Percentiles rank a stretch among this genome's conserved stretches.
These are phyloP conservation scores for Coptodon bakossiorum DNA, from an alignment of 2,113 vertebrate species.

Conservation along the genomic window DNA sequence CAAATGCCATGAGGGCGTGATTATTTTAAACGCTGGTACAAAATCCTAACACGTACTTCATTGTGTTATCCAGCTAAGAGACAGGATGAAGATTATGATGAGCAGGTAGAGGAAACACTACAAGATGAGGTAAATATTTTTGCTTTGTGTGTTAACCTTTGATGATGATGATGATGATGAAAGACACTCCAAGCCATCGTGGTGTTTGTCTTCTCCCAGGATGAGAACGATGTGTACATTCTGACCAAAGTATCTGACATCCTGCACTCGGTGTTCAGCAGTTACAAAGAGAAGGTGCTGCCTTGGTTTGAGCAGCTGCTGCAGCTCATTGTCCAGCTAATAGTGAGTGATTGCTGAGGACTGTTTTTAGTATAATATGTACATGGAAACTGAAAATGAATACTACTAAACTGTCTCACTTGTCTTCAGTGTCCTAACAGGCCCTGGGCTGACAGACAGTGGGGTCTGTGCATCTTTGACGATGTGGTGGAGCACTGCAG, in stretches of 20 bases:
- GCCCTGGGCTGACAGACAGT: constrained; percentile 96
- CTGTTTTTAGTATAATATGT: fast-evolving
- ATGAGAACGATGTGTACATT: constrained; percentile 98
- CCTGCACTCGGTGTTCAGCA: constrained; percentile 97
- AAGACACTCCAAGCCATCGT: fast-evolving
- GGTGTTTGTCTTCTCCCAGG: constrained; percentile 62
- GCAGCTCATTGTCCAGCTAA: constrained; percentile 92
- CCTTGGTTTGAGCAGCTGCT: constrained; percentile 97
- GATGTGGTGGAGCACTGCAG: constrained; percentile 97
- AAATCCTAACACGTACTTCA: neutral
- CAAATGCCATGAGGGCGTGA: neutral
- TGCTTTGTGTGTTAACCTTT: neutral
- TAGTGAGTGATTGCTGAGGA: constrained; percentile 77
- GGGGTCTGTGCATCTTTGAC: constrained; percentile 98
- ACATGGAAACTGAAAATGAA: fast-evolving
- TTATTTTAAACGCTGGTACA: neutral
- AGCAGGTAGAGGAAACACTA: constrained; percentile 93
- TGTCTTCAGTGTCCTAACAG: constrained; percentile 83
- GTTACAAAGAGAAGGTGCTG: constrained; percentile 92
- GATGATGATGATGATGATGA: neutral
- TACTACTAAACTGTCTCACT: fast-evolving
- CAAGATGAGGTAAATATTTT: constrained; percentile 87
- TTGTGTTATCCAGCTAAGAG: constrained; percentile 82
- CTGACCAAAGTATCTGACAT: constrained; percentile 98
- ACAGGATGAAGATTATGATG: constrained; percentile 98